A percentile compares a stretch with the other conserved stretches of the same genome.
Evolutionary conservation across 2,888 invertebrate species (phyloP).

Genomic region (Notodonta ziczac): DNA sequence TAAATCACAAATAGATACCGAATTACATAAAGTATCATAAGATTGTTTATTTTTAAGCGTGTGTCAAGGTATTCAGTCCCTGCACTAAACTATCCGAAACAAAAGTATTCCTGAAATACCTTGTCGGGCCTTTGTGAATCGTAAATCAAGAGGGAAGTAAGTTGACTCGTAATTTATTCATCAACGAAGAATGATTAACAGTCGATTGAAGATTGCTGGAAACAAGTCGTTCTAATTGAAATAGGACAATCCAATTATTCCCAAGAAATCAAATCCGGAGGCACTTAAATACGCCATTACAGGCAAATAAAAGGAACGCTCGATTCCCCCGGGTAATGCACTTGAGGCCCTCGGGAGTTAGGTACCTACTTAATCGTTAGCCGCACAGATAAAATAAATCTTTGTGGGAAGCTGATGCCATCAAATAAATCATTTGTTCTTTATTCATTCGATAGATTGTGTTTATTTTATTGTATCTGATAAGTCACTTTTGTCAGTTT

Average conservation of each 20-base stretch:
- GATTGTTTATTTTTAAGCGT: too few species aligned
- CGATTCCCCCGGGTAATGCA: conserved; percentile 25
- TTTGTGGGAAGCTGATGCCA: conserved; percentile 14
- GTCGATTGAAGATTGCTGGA: conserved; percentile 19
- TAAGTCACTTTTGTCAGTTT: too few species aligned
- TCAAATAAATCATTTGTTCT: conserved; percentile 31
- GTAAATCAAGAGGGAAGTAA: conserved; percentile 22
- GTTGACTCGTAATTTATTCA: conserved; percentile 33
- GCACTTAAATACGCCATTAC: conserved; percentile 38
- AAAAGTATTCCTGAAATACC: conserved; percentile 6
- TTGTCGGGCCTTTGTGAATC: conserved; percentile 26
- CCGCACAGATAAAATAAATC: conserved; percentile 37
- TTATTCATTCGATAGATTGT: not conserved
- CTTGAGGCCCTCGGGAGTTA: conserved; percentile 26
- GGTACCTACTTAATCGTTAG: conserved; percentile 22
- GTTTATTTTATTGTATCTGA: too few species aligned
- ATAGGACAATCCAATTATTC: conserved; percentile 37
- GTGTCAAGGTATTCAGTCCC: not conserved
- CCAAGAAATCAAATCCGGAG: conserved; percentile 36
- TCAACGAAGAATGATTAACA: conserved; percentile 19
- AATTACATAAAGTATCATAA: too few species aligned
- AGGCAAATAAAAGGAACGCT: conserved; percentile 35
- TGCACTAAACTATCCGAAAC: not conserved
- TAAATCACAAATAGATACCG: too few species aligned
- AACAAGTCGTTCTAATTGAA: conserved; percentile 32